These are phyloP conservation scores for Taxidea taxus DNA, from an alignment of 2,113 vertebrate genomes.

Conservation along the genomic window DNA sequence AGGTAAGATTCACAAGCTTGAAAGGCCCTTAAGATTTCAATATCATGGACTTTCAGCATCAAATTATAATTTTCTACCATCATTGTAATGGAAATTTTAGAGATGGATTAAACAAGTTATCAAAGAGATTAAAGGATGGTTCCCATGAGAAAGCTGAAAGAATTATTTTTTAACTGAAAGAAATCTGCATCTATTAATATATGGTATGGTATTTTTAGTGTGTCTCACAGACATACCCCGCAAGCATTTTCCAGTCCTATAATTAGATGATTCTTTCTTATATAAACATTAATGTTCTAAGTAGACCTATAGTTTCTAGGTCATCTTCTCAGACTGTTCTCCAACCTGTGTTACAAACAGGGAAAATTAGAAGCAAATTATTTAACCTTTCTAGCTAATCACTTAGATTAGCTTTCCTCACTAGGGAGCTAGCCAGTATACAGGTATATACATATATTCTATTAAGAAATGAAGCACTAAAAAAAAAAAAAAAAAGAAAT, in stretches of 20 bases:
- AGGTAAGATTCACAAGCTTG: constrained; percentile 83
- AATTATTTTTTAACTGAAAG: constrained; percentile 30
- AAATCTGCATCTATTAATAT: background rate
- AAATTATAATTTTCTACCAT: background rate
- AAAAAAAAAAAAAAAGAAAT: no score
- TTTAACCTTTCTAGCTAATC: background rate
- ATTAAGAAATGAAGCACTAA: background rate
- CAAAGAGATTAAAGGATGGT: constrained; percentile 20
- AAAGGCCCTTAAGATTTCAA: background rate
- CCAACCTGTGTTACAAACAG: background rate
- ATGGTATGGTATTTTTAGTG: background rate
- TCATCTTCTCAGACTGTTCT: constrained; percentile 3
- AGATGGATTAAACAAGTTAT: background rate
- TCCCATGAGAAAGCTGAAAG: background rate
- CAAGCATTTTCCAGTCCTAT: background rate
- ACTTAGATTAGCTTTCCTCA: constrained; percentile 14
- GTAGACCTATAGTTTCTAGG: background rate
- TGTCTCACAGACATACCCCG: background rate
- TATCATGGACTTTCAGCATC: background rate
- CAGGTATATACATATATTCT: background rate
- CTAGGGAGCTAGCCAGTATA: background rate
- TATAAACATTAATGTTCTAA: background rate
- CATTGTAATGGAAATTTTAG: background rate
- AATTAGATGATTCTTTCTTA: background rate
- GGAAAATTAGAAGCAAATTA: background rate